Evolutionary conservation across 2,797 vertebrate genomes (phyloP), one percentile per base, ranked within the genome.

Genomic region (Sebastes paucispinis): DNA sequence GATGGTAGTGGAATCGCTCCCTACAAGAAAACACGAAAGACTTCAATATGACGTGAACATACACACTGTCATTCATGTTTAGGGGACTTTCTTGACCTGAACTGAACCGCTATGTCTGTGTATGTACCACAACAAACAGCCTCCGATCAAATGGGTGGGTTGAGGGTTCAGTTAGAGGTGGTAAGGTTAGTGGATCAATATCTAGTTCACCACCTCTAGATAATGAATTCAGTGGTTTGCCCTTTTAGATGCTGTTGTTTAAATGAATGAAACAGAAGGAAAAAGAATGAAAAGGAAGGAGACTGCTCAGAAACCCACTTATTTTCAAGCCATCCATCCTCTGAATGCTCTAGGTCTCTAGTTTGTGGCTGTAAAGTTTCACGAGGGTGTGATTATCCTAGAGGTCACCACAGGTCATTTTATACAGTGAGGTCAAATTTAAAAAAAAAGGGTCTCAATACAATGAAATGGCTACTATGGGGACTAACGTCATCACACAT

Each of bases 1-100:
- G 95, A 99, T 99, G 62, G 98, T 98, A 59, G 96, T 90, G 74
- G 98, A 97, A 91, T 99, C 98, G 29, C 96, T 99, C 69, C 98
- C 98, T 99, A 79, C 72, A 79, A 88, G 70, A 87, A 29, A 85
- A 29, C 65, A 72, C 27, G 71, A 59, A 57, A 14, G 5, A 22
- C 16, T 24, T 77, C n/a, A 81, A 4, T 66, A 68, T 20, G 50
- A 83, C 6, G 6, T 31, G 11, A 54, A 77, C 7, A 55, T 24
- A 55, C 12, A 59, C 16, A 5, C 24, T 1, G 5, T 66, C 25
- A 32, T 8, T 5, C 6, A 67, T 22, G 66, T 57, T 67, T 39
- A 58, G n/a, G 12, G 8, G 10, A 1, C 59, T 73, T 47, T 79
- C 32, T 63, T 69, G 8, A 14, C 32, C 63, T 70, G 10, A 12